Evolutionary conservation across 2,888 invertebrate genomes (phyloP).

Genomic region (Adelognathus sp.): DNA sequence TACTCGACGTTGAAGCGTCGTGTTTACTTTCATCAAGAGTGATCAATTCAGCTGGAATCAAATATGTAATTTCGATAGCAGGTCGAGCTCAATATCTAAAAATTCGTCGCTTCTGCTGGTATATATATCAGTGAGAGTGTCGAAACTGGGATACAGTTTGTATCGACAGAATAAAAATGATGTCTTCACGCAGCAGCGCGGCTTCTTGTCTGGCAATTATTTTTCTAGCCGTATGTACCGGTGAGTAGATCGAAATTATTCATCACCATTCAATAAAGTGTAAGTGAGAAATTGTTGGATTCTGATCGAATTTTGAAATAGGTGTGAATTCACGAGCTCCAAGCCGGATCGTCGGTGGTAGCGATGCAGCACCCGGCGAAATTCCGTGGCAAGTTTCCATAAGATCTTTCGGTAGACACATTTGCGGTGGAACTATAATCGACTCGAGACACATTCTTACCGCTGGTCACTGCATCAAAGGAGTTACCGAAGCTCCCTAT

Average conservation of each 20-base stretch:
- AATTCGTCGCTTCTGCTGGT: background rate
- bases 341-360: slow-evolving; percentile 64
- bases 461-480: slow-evolving; percentile 68
- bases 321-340: slow-evolving; percentile 47
- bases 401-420: slow-evolving; percentile 30
- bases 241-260: no score
- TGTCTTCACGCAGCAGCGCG: background rate
- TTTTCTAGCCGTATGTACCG: background rate
- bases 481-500: slow-evolving; percentile 11
- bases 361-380: slow-evolving; percentile 58
- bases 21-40: no score
- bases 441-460: slow-evolving; percentile 64
- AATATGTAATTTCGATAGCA: background rate
- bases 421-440: slow-evolving; percentile 69
- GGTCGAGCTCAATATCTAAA: background rate
- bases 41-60: background rate
- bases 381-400: slow-evolving; percentile 69
- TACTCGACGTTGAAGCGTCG: no score
- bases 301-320: background rate
- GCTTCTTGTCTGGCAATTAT: background rate
- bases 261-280: no score
- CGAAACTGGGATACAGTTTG: background rate
- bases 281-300: no score
- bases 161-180: slow-evolving; percentile 16
- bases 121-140: background rate